Base-by-base conservation (phyloP, 1,140 invertebrate genomes). In the Microplitis demolitor region DNA sequence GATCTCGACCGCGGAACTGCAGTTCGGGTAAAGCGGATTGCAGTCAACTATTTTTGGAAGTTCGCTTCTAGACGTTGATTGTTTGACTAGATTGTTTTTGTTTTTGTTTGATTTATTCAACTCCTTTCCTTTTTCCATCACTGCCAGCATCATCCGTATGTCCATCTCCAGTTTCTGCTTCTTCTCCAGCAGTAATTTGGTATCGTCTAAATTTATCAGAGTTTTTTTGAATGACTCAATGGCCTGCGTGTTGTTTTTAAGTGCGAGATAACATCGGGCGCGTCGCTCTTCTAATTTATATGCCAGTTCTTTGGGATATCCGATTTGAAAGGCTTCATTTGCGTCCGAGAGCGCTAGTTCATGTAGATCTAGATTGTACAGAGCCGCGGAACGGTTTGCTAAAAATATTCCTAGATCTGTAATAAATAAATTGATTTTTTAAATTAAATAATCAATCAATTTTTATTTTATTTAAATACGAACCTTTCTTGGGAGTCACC, bases 351-450 rank as follows among this genome's bases (percentile, higher is more conserved):
- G 78, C 0, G 92, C 89, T 33, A 90, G 85, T 76, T 92, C 87
- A 83, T 91, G 92, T 69, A 91, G 88, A 64, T 92, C 88, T 80
- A 96, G 80, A 81, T 97, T 94, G 80, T 93, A 96, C 4, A 96
- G 87, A 0, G 93, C 92, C 0, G 96, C 96, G 9, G 96, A 97
- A 64, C 96, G 90, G 84, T 98, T 98, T 3, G 94, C 95, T 74
- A 94, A 89, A 3, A 94, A 88, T 53, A 97, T 90, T 0, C 94
- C 89, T 1, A 95, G 78, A 60, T 95, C 91, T 80, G 81, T 37
- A 79, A 78, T 9, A 66, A 24, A 51, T 6, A 50, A 74, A 60
- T 13, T 73, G 14, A 67, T 66, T 60, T n/a, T n/a, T 13, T 56
- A 39, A 54, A 71, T 66, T 71, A 24, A 24, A 24, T 24, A 2